Evolutionary conservation across 37 sponge, comb jelly and placozoan species (phyloP).

Genomic region (Cladorhizidae sp.): DNA sequence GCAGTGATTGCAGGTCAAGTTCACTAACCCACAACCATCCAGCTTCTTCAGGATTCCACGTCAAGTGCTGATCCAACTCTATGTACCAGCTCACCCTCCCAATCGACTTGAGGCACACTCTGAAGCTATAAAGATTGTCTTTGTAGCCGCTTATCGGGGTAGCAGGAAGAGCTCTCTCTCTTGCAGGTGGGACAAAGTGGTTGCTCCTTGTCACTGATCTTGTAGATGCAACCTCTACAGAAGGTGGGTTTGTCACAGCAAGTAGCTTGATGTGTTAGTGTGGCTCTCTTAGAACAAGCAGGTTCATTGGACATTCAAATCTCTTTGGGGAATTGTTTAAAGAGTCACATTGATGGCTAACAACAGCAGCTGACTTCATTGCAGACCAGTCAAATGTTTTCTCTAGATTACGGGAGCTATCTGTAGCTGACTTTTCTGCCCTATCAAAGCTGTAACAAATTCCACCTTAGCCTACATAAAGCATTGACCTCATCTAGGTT

Average conservation of each 20-base stretch:
- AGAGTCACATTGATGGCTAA: conserved; percentile 31
- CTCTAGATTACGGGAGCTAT: too few species aligned
- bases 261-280: conserved; percentile 21
- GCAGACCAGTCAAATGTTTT: too few species aligned
- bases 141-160: conserved; percentile 14
- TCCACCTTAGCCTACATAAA: too few species aligned
- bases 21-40: conserved; percentile 13
- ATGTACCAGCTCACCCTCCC: conserved; percentile 32
- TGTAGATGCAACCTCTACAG: conserved; percentile 20
- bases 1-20: conserved; percentile 10
- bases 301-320: conserved; percentile 23
- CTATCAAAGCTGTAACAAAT: too few species aligned
- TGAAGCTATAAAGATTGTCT: conserved; percentile 5
- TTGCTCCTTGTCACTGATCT: not conserved
- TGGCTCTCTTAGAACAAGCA: conserved; percentile 32
- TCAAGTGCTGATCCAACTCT: conserved; percentile 22
- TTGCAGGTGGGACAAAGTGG: conserved; percentile 32
- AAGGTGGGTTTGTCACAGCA: conserved; percentile 45
- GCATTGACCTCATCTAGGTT: too few species aligned
- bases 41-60: not conserved
- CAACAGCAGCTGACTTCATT: too few species aligned
- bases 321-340: not conserved
- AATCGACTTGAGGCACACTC: conserved; percentile 10
- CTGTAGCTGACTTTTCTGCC: too few species aligned
- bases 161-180: not conserved